Percentiles rank a stretch among this genome's conserved stretches.
Conservation (phyloP, 1,140 invertebrate genomes). For the Brachionus rubens region DNA sequence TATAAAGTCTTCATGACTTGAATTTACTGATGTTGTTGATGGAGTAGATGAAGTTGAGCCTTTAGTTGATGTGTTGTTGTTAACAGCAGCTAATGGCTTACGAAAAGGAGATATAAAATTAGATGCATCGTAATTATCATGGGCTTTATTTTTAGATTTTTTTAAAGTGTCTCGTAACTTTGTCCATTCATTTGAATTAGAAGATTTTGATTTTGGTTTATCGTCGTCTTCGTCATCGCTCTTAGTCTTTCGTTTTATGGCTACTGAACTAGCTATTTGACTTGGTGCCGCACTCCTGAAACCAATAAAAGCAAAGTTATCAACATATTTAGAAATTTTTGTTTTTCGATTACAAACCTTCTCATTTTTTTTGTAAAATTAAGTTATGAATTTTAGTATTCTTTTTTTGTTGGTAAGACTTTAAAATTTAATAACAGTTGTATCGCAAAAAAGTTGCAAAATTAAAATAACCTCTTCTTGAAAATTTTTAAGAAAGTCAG, state of each 20-base stretch:
- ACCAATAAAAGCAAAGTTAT: not conserved
- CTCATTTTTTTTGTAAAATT: not conserved
- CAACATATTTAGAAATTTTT: no score
- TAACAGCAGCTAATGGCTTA: slow-evolving; percentile 1
- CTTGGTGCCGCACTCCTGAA: slow-evolving; percentile 42
- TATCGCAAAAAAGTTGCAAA: not conserved
- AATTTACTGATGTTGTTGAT: not conserved
- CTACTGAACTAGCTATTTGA: not conserved
- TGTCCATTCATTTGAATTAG: not conserved
- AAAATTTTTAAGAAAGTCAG: no score
- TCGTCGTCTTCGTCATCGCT: slow-evolving; percentile 30
- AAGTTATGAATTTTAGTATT: no score
- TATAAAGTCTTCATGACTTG: slow-evolving; percentile 36
- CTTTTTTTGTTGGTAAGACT: no score
- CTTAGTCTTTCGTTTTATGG: slow-evolving; percentile 16
- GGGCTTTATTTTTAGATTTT: slow-evolving; percentile 27
- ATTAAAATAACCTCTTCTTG: no score
- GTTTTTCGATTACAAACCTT: not conserved
- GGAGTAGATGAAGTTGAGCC: not conserved
- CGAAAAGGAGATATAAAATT: slow-evolving; percentile 44
- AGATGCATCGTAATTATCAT: slow-evolving; percentile 36
- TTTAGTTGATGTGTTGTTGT: not conserved
- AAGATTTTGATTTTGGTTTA: not conserved
- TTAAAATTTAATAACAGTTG: not conserved
- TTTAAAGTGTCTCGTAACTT: slow-evolving; percentile 10